A percentile compares a stretch with the other conserved stretches of the same genome.
These are phyloP conservation scores for Dasypogon diadema DNA, from an alignment of 2,888 invertebrate species.

Conservation along the genomic window DNA sequence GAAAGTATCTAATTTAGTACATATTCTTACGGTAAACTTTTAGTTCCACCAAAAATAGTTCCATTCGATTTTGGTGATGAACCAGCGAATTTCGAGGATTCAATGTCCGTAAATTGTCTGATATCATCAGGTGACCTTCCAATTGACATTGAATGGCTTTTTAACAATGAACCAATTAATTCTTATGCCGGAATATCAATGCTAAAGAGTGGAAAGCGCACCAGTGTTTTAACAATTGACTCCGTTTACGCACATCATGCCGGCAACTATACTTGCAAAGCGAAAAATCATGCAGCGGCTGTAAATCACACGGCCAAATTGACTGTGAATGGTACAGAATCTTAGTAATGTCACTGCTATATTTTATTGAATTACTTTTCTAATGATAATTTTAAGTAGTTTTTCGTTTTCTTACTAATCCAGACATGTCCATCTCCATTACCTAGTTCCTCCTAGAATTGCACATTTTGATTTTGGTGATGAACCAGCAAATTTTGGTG, in stretches of 20 bases:
- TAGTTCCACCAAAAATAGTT: conserved; percentile 80
- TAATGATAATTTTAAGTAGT: conserved; percentile 11
- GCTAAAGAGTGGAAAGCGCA: conserved; percentile 69
- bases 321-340: conserved; percentile 73
- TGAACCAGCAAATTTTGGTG: conserved; percentile 75
- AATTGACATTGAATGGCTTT: conserved; percentile 76
- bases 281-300: conserved; percentile 73
- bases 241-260: conserved; percentile 72
- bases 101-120: conserved; percentile 75
- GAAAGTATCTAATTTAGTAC: no score
- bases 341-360: conserved; percentile 13
- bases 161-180: conserved; percentile 64
- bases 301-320: conserved; percentile 73
- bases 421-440: conserved; percentile 35
- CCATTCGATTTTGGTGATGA: conserved; percentile 80
- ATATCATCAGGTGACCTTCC: conserved; percentile 81
- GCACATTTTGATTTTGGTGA: conserved; percentile 72
- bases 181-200: conserved; percentile 57
- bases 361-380: no score
- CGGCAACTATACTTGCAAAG: conserved; percentile 76
- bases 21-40: background rate
- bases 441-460: conserved; percentile 68
- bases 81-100: conserved; percentile 71
- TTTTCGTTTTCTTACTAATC: conserved; percentile 34
- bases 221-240: conserved; percentile 72